Evolutionary conservation across 1,140 invertebrate species (phyloP), one percentile per base, ranked within the genome.

Genomic region (Trichonephila clavata): DNA sequence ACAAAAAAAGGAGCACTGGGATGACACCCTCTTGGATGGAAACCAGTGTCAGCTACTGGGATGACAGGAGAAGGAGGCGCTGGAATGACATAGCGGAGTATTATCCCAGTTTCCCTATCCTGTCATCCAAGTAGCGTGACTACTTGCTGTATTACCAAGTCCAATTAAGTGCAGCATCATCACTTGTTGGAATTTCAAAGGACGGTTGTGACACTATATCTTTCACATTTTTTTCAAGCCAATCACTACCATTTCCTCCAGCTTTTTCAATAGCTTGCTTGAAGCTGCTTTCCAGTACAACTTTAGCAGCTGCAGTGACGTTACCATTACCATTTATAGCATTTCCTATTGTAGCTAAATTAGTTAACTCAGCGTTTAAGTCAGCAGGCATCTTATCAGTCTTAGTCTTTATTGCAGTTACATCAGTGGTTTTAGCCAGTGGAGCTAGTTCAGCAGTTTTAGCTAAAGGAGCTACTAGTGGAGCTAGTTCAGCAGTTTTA

Each of bases 1-100:
- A n/a, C n/a, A n/a, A n/a, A n/a, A n/a, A n/a, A 32, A 3, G 3
- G 3, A 32, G 3, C 3, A 3, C 32, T 32, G 1, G 32, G 3
- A 32, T 3, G 3, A 32, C 1, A 32, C 3, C 3, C 3, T 3
- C 32, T 3, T 32, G 32, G 32, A 3, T 32, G 1, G 1, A 32
- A 1, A 1, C 1, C 3, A 32, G 1, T 32, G 3, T 3, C 32
- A 3, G 1, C 32, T 32, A 3, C 32, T 3, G 3, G 1, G 1
- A 1, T 3, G 32, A 1, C 3, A 3, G 3, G 3, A 1, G 32
- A 3, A 32, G 1, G 3, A 1, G n/a, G n/a, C n/a, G n/a, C 32
- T 32, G 32, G 32, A 32, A 32, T 32, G 32, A 32, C 32, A 32
- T 32, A 32, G 32, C 32, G 32, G 32, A 32, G 32, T 32, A 32